Conservation (phyloP, 2,113 vertebrate genomes). For the Triplophysa tibetana region DNA sequence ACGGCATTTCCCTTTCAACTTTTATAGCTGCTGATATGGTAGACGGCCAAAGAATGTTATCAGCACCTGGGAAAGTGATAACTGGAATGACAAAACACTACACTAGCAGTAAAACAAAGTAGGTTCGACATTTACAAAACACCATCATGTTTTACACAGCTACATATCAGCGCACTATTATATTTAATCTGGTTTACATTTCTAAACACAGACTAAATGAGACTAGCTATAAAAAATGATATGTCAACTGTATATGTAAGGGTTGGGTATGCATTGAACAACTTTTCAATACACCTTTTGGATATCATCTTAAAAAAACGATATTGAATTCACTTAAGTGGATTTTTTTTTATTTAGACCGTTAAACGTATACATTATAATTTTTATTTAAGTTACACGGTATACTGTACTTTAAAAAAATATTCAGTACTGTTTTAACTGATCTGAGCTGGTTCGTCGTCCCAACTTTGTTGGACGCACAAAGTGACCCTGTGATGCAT, state of each 20-base stretch:
- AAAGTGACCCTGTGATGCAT: constrained; percentile 45
- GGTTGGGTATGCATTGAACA: too few relatives aligned
- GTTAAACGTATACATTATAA: too few relatives aligned
- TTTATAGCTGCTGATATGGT: constrained; percentile 15
- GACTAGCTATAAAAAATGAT: neutral
- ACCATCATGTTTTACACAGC: neutral
- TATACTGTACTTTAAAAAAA: too few relatives aligned
- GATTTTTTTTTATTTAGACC: too few relatives aligned
- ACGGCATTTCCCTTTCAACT: neutral
- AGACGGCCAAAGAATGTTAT: neutral
- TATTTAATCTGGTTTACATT: neutral
- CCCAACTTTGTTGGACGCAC: constrained; percentile 30
- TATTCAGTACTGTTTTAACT: constrained; percentile 2
- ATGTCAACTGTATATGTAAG: too few relatives aligned
- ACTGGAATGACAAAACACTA: neutral
- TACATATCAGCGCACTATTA: neutral
- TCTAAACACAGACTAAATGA: neutral
- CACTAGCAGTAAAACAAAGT: neutral
- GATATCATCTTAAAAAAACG: too few relatives aligned
- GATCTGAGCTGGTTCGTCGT: constrained; percentile 28
- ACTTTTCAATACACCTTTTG: too few relatives aligned
- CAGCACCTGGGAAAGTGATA: neutral
- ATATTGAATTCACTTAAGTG: too few relatives aligned
- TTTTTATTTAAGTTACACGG: too few relatives aligned
- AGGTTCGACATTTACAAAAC: neutral